Conservation (phyloP, 2,113 vertebrate genomes). For the Ranitomeya imitator region DNA sequence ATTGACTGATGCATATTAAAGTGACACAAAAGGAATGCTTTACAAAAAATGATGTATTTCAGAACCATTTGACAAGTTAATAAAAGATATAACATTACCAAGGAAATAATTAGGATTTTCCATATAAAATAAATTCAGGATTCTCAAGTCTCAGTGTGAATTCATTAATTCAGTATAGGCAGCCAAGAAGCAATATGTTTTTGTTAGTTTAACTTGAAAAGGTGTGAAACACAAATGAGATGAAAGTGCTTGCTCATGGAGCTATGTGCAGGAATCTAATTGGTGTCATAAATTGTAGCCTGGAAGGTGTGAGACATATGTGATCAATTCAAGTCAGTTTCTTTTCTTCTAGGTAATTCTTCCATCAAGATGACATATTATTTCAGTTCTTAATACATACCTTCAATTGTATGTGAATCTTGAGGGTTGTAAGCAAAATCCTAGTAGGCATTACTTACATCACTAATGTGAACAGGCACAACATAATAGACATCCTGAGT, state of each 20-base stretch:
- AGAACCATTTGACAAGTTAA: not conserved
- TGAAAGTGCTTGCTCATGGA: constrained; percentile 52
- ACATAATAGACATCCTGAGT: not conserved
- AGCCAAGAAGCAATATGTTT: constrained; percentile 53
- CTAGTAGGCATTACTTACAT: constrained; percentile 15
- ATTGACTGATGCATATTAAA: not conserved
- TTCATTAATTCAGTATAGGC: constrained; percentile 43
- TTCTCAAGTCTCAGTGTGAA: constrained; percentile 25
- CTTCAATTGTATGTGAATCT: constrained; percentile 7
- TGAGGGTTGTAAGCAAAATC: constrained; percentile 14
- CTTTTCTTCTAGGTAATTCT: constrained; percentile 4
- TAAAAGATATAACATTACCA: not conserved
- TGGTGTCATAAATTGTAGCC: constrained; percentile 55
- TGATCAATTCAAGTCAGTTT: constrained; percentile 43
- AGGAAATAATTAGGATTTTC: not conserved
- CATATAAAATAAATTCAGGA: constrained; percentile 15
- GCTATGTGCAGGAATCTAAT: constrained; percentile 58
- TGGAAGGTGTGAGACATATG: constrained; percentile 52
- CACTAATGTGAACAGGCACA: not conserved
- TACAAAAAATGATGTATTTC: not conserved
- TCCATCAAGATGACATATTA: constrained; percentile 20
- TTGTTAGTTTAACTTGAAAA: constrained; percentile 56
- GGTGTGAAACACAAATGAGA: constrained; percentile 56
- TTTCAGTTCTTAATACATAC: constrained; percentile 17
- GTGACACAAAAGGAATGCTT: not conserved